These are phyloP conservation scores for Hyles euphorbiae DNA, from an alignment of 1,140 invertebrate genomes.

Conservation along the genomic window DNA sequence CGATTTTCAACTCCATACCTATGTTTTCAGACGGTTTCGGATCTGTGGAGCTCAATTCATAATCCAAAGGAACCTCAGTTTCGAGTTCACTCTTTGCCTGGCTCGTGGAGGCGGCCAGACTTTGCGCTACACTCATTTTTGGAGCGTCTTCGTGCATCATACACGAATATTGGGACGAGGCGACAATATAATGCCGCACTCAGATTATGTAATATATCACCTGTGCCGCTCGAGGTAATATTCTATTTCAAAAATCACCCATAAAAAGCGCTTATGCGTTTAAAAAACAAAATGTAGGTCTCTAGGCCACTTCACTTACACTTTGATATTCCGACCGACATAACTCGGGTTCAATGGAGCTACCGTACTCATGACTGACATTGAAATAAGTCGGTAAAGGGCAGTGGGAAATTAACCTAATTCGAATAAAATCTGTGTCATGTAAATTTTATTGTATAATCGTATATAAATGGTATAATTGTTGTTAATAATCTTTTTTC, in stretches of 20 bases:
- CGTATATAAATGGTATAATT: conserved; percentile 7
- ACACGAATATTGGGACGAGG: conserved; percentile 51
- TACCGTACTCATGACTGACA: conserved; percentile 73
- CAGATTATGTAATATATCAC: conserved; percentile 42
- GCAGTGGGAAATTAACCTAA: conserved; percentile 69
- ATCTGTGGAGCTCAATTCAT: conserved; percentile 50
- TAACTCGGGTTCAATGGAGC: conserved; percentile 67
- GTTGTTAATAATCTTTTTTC: not conserved
- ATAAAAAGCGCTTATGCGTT: conserved; percentile 51
- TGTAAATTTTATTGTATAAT: conserved; percentile 24
- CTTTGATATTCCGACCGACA: conserved; percentile 71
- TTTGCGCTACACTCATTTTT: conserved; percentile 71
- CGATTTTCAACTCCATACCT: conserved; percentile 59
- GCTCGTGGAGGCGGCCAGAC: conserved; percentile 64
- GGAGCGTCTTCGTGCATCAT: conserved; percentile 71
- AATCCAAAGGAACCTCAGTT: conserved; percentile 49
- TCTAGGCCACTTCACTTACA: conserved; percentile 74
- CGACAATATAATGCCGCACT: conserved; percentile 44
- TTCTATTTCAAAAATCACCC: conserved; percentile 49
- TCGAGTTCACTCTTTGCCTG: conserved; percentile 60
- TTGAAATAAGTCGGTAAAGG: conserved; percentile 74
- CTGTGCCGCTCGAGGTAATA: conserved; percentile 35
- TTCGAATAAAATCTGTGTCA: conserved; percentile 59
- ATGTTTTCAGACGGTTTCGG: conserved; percentile 50
- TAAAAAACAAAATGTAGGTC: conserved; percentile 72